Evolutionary conservation across 2,888 invertebrate genomes (phyloP).

Genomic region (Tolmerus cingulatus): DNA sequence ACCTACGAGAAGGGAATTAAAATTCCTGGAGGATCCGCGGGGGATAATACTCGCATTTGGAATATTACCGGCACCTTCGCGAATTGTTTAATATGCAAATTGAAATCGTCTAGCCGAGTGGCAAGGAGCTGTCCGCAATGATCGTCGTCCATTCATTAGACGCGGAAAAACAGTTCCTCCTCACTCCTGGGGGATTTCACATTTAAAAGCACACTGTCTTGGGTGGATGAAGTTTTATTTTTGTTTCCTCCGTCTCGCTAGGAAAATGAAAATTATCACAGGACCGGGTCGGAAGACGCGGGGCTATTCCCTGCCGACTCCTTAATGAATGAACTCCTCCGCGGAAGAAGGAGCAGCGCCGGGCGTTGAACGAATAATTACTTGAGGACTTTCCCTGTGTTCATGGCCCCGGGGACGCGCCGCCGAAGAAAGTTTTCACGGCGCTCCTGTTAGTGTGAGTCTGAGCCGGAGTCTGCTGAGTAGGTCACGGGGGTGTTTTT

Average conservation of each 20-base stretch:
- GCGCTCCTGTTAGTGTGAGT: background rate
- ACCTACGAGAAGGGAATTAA: background rate
- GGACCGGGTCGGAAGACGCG: slow-evolving; percentile 25
- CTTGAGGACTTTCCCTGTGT: slow-evolving; percentile 43
- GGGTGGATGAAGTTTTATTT: background rate
- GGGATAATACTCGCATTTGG: background rate
- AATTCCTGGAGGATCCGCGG: background rate
- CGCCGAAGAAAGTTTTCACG: slow-evolving; percentile 40
- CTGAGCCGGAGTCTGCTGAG: background rate
- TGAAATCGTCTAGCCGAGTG: background rate
- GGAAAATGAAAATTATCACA: slow-evolving; percentile 43
- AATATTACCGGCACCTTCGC: background rate
- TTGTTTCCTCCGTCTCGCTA: slow-evolving; percentile 42
- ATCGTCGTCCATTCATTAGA: slow-evolving; percentile 16
- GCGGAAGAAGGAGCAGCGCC: slow-evolving; percentile 40
- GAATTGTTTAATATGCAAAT: slow-evolving; percentile 27
- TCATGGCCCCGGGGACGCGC: slow-evolving; percentile 25
- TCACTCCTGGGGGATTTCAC: background rate
- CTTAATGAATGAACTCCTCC: slow-evolving; percentile 46
- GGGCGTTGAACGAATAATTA: slow-evolving; percentile 49
- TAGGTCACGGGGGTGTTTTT: slow-evolving; percentile 40
- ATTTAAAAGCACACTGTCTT: background rate
- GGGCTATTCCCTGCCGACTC: slow-evolving; percentile 45
- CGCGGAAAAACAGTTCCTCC: background rate
- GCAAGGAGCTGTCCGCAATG: slow-evolving; percentile 4